These are phyloP conservation scores for Athalia rosae DNA, from an alignment of 2,888 invertebrate species.

Conservation along the genomic window DNA sequence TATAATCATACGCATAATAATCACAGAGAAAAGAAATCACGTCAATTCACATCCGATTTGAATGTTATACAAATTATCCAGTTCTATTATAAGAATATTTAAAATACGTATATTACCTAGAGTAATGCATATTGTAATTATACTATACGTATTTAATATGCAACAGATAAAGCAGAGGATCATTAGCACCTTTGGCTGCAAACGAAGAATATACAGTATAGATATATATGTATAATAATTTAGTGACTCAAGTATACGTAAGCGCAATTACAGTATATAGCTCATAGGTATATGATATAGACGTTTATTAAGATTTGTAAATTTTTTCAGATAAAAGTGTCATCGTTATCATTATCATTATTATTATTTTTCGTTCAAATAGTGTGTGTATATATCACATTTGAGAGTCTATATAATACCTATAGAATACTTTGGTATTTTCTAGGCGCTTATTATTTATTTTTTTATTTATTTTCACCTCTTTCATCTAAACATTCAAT, in stretches of 20 bases:
- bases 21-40: not conserved
- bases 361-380: conserved; percentile 23
- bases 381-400: conserved; percentile 56
- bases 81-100: not conserved
- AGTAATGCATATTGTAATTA: conserved; percentile 7
- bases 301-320: conserved; percentile 52
- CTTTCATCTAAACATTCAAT: conserved; percentile 20
- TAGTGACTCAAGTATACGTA: no score
- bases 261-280: no score
- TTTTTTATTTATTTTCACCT: conserved; percentile 25
- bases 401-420: conserved; percentile 39
- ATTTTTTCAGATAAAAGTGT: conserved; percentile 50
- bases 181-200: no score
- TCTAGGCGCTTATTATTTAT: conserved; percentile 57
- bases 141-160: not conserved
- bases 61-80: not conserved
- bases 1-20: conserved; percentile 4
- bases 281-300: not conserved
- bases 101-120: not conserved
- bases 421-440: conserved; percentile 25
- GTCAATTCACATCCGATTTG: not conserved
- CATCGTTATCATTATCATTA: not conserved
- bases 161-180: no score
- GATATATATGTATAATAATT: not conserved
- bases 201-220: not conserved